Base-by-base conservation (phyloP, 92 coral and sea anemone genomes). In the Epizoanthus scotinus region DNA sequence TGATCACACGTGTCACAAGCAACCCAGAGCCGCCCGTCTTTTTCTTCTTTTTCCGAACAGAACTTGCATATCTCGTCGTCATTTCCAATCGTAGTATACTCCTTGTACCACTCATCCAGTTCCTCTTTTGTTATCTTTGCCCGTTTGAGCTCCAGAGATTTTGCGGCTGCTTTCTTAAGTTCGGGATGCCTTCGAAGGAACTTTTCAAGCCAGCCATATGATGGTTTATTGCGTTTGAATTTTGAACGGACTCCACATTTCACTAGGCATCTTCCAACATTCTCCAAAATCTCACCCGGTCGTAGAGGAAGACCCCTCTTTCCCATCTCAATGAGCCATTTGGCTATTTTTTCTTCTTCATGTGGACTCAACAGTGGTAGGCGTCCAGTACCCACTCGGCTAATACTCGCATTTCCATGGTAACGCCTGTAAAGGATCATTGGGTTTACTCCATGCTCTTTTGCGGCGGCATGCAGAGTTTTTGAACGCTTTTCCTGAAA, bases 11-110 rank as follows among this genome's bases (percentile, higher is more conserved):
- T 3, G 25, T 73, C 79, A 25, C 79, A 73, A 31, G 60, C 34
- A 50, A 73, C 65, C 65, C 79, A 73, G 5, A 22, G 65, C 2
- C 21, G 22, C 20, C 36, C 58, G 54, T 72, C 78, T 52, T 72
- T 5, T n/a, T 72, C 58, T 22, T 72, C 29, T 21, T 50, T 19
- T 19, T 38, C 60, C 18, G 52, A 63, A 28, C 78, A 72, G 54
- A 72, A n/a, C 49, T 72, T 72, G 63, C 61, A 72, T 6, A 42
- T 72, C 25, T 72, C 20, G 25, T 72, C 78, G 52, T 72, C 36
- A 72, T 31, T 52, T 50, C 2, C 52, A 44, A 44, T 44, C 2
- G 52, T 44, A 44, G 52, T 44, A 7, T 59, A 59, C 10, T 3
- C 65, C 0, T 31, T 12, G 65, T 8, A 60, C 65, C 65, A 24